Percentiles rank a stretch among this genome's conserved stretches.
Conservation (phyloP, 2,113 vertebrate genomes). For the Daubentonia madagascariensis region DNA sequence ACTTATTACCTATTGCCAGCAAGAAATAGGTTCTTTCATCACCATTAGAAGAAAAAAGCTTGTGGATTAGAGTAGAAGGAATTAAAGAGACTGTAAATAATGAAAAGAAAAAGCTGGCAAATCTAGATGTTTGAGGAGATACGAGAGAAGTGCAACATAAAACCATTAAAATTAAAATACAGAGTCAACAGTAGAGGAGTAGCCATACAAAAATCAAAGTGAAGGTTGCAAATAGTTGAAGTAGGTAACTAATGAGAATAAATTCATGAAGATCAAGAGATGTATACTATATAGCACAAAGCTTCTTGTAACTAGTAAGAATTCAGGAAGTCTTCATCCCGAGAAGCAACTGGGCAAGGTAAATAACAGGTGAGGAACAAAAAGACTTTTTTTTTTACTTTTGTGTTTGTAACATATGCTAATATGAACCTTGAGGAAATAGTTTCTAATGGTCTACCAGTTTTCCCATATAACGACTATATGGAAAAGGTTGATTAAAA, state of each 20-base stretch:
- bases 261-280: not conserved
- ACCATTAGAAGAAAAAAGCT: not conserved
- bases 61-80: not conserved
- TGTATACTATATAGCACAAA: not conserved
- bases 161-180: not conserved
- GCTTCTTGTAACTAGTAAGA: not conserved
- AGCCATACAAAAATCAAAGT: not conserved
- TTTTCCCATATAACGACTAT: not conserved
- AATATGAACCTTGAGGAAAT: not conserved
- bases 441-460: not conserved
- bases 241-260: not conserved
- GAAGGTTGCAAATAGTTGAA: not conserved
- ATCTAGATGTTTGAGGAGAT: not conserved
- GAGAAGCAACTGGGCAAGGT: not conserved
- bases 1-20: not conserved
- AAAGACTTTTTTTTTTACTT: not conserved
- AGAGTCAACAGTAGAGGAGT: not conserved
- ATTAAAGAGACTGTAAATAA: not conserved
- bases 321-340: not conserved
- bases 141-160: not conserved
- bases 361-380: not conserved
- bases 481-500: slow-evolving; percentile 1
- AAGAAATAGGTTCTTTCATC: not conserved
- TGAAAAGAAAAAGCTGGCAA: not conserved
- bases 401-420: not conserved